Base-by-base conservation (phyloP, 2,113 vertebrate genomes). In the Macheiramphus alcinus region DNA sequence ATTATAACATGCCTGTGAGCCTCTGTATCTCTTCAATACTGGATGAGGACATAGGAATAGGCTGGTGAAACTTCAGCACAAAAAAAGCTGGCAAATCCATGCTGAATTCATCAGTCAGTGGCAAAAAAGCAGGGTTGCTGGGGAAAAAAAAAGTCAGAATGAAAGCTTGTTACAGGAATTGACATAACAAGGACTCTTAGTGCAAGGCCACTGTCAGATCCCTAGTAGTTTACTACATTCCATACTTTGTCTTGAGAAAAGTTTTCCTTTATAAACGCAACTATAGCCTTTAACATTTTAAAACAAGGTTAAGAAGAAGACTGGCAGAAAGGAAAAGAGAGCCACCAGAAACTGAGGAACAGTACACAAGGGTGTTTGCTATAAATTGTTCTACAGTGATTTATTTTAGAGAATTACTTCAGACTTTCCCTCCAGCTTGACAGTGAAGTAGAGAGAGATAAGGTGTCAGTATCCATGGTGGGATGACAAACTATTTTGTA, bases 21-120 rank as follows among this genome's bases (percentile, higher is more conserved):
- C 92, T 95, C 66, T 97, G 90, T 86, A 99, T 96, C 52, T 96
- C 96, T 65, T 98, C 90, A 36, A 99, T 96, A 84, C 96, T 98
- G 52, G 91, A 96, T 34, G 12, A 86, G 75, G 96, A 95, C 83
- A 98, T 50, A 5, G 98, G 98, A 38, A 98, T 63, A 25, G 98
- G 96, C 7, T 98, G 97, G 43, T 98, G 95, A 89, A 99, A 98
- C 55, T 88, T 98, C 74, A 99, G 93, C 88, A 98, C 95, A 93
- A 99, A 99, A 84, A 91, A 97, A 76, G 98, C 98, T 19, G 98
- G 96, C 59, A 99, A 93, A 23, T 83, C 91, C 87, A 98, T 95
- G 36, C 95, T 82, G 40, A 95, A 58, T 34, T 95, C 96, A 42
- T 98, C 97, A 40, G 84, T 94, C 71, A 98, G 25, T 5, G 97